A percentile compares a stretch with the other conserved stretches of the same genome.
Evolutionary conservation across 1,140 invertebrate genomes (phyloP).

Genomic region (Bombus superbus): DNA sequence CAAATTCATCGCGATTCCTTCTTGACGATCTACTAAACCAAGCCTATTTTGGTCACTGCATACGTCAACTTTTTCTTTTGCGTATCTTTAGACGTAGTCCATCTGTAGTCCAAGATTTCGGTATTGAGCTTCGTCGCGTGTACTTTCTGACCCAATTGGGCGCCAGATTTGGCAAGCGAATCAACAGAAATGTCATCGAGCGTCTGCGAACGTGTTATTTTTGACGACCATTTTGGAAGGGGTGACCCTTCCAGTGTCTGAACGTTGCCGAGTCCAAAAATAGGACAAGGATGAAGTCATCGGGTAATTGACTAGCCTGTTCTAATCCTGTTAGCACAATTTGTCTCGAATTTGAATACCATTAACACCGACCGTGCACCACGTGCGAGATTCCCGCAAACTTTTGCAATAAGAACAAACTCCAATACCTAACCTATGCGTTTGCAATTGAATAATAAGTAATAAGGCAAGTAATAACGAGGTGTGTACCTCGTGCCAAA

Average conservation of each 20-base stretch:
- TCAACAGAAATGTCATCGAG: background rate
- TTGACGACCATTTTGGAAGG: conserved; percentile 35
- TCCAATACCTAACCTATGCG: background rate
- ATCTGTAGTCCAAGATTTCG: no score
- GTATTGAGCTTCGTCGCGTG: background rate
- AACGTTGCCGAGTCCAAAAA: conserved; percentile 51
- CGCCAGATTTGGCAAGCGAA: background rate
- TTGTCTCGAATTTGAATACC: conserved; percentile 59
- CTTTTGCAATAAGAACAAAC: background rate
- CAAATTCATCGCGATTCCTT: background rate
- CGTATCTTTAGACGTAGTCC: no score
- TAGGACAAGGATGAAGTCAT: conserved; percentile 56
- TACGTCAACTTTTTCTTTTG: no score
- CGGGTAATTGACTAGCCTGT: conserved; percentile 65
- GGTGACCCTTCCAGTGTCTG: conserved; percentile 13
- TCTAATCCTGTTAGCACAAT: conserved; percentile 73
- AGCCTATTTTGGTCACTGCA: no score
- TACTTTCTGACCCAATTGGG: background rate
- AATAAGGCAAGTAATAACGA: background rate
- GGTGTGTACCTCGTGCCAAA: background rate
- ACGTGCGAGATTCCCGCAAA: conserved; percentile 10
- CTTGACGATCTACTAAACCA: no score
- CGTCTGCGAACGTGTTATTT: conserved; percentile 46
- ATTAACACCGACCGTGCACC: conserved; percentile 48
- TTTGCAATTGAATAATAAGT: background rate